Percentiles rank a stretch among this genome's conserved stretches.
Evolutionary conservation across 1,140 invertebrate genomes (phyloP).

Genomic region (Ips typographus): DNA sequence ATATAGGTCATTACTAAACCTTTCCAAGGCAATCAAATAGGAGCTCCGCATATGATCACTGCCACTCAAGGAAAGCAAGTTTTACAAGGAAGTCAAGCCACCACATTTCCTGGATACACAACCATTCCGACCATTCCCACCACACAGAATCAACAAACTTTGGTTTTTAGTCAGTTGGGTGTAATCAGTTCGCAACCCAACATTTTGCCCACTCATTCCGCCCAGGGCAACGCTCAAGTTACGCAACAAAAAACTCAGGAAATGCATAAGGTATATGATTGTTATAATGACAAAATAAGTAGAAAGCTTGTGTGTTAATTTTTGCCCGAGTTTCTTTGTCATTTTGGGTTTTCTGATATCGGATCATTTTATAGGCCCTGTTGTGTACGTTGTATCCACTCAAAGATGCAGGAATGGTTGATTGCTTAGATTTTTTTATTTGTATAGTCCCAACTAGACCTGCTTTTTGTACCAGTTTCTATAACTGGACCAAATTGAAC

Average conservation of each 20-base stretch:
- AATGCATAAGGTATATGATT: constrained; percentile 45
- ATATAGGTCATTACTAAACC: constrained; percentile 76
- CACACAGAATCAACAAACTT: constrained; percentile 71
- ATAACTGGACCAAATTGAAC: too few species aligned
- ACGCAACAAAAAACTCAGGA: constrained; percentile 53
- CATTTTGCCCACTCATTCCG: constrained; percentile 58
- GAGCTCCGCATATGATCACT: constrained; percentile 71
- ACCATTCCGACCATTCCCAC: constrained; percentile 77
- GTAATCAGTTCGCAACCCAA: constrained; percentile 74
- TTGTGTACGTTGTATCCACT: too few species aligned
- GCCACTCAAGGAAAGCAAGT: constrained; percentile 69
- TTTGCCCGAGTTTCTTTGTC: too few species aligned
- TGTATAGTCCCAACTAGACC: too few species aligned
- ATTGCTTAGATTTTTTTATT: too few species aligned
- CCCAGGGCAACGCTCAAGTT: constrained; percentile 47
- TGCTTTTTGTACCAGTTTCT: too few species aligned
- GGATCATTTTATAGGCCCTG: too few species aligned
- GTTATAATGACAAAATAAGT: background rate
- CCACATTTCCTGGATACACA: constrained; percentile 66
- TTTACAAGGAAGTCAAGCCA: constrained; percentile 60
- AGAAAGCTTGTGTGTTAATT: background rate
- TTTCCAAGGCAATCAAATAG: constrained; percentile 66
- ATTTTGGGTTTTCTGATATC: too few species aligned
- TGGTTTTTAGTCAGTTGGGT: constrained; percentile 76
- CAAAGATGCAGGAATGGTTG: too few species aligned